Base-by-base conservation (phyloP, 2,797 vertebrate species). In the Chanos chanos region DNA sequence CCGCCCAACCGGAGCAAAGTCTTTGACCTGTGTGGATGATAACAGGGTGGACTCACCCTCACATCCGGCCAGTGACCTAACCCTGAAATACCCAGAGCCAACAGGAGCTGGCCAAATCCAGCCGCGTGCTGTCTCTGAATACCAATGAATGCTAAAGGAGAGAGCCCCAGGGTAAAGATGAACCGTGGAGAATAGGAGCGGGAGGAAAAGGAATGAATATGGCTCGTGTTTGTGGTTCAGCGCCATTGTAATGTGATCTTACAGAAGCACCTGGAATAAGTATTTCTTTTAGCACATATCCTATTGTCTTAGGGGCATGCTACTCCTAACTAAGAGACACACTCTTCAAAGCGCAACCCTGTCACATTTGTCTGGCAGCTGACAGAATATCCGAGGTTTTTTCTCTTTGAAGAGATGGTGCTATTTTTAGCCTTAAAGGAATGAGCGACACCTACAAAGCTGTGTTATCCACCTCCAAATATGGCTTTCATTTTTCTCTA, bases 11-110 rank as follows among this genome's bases (percentile, higher is more conserved):
- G 16, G 37, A 74, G 71, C 72, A 57, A 16, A 73, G 74, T 78
- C 68, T 84, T 79, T 88, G 83, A 85, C 87, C 78, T 66, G 77
- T 58, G 48, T 56, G 37, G 71, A 79, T 82, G 75, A 76, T 67
- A 78, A 76, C 70, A 72, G 75, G 74, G 63, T 76, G 72, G 71
- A 47, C 77, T n/a, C n/a, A n/a, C n/a, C n/a, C n/a, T n/a, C n/a
- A n/a, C n/a, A n/a, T n/a, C 53, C 55, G 6, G 3, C 27, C 37
- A 49, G 25, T 4, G 28, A 47, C 34, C 37, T 19, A 27, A 21
- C 13, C 10, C 51, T 55, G 34, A 24, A 25, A 45, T 36, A 45
- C 75, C 74, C 73, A 56, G 50, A 76, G 71, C 70, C 75, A 70
- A 66, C 69, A 54, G 59, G 77, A 72, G 47, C 66, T 50, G 59